A percentile compares a stretch with the other conserved stretches of the same genome.
phyloP scores from a whole-genome alignment of 2,888 invertebrate species.

The Copidosoma aretas region DNA sequence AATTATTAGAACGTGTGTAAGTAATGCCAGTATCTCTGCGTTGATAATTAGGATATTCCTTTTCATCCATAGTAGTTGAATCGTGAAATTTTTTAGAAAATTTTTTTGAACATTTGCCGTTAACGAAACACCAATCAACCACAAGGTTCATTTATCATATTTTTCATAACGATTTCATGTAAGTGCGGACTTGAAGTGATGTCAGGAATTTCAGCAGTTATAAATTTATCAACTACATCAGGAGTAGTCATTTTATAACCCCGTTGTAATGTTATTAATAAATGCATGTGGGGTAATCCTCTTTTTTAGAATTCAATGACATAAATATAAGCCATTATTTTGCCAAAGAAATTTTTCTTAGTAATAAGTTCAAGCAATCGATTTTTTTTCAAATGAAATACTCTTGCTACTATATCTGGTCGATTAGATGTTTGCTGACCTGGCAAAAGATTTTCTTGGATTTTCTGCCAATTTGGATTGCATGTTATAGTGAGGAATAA shows the following conservation, averaged over 20 bases:
- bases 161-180: constrained; percentile 48
- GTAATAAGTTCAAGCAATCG: constrained; percentile 35
- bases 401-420: constrained; percentile 53
- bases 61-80: too few relatives aligned
- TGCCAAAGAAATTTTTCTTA: constrained; percentile 37
- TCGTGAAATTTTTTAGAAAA: too few relatives aligned
- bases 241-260: constrained; percentile 36
- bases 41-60: too few relatives aligned
- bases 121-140: too few relatives aligned
- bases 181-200: constrained; percentile 44
- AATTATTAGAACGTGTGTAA: too few relatives aligned
- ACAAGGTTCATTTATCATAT: too few relatives aligned
- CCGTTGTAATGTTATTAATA: constrained; percentile 38
- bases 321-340: constrained; percentile 36
- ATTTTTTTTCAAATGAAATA: constrained; percentile 41
- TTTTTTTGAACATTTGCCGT: too few relatives aligned
- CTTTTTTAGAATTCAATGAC: constrained; percentile 43
- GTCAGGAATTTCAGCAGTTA: constrained; percentile 55
- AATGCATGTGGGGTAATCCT: constrained; percentile 42
- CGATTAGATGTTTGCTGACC: constrained; percentile 49
- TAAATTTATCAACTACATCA: constrained; percentile 34
- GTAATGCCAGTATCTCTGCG: too few relatives aligned
- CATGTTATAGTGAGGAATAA: constrained; percentile 1
- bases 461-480: constrained; percentile 15
- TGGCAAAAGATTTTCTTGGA: constrained; percentile 45